Conservation (phyloP, 2,888 invertebrate genomes). For the Pomacea canaliculata region DNA sequence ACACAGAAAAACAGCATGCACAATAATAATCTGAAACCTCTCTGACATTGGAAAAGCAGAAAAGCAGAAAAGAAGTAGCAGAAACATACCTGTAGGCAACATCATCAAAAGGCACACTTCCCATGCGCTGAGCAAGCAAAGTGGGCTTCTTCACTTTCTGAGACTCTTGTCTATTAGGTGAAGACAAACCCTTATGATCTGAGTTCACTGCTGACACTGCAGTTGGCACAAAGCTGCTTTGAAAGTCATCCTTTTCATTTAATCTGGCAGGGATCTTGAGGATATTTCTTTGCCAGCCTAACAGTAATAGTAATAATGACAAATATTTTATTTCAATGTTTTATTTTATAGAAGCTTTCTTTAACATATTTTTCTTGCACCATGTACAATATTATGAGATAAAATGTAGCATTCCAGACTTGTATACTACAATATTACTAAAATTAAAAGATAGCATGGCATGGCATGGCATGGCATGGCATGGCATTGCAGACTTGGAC, state of each 20-base stretch:
- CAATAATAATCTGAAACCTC: no score
- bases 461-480: no score
- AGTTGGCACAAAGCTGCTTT: background rate
- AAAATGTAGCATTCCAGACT: no score
- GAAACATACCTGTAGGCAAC: conserved; percentile 16
- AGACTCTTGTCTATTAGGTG: background rate
- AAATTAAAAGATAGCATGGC: no score
- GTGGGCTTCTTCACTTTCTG: conserved; percentile 24
- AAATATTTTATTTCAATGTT: no score
- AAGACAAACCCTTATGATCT: background rate
- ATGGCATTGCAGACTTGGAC: no score
- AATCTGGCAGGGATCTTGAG: background rate
- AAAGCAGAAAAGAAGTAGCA: no score
- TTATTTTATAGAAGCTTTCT: background rate
- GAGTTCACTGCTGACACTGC: background rate
- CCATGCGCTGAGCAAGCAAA: conserved; percentile 34
- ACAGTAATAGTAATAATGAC: background rate
- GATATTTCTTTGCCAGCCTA: conserved; percentile 2
- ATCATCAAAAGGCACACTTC: conserved; percentile 32
- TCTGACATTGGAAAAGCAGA: no score
- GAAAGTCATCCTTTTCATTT: background rate
- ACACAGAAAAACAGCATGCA: no score
- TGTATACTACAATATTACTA: no score
- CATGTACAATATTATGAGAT: no score
- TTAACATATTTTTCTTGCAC: no score